Evolutionary conservation across 2,113 vertebrate genomes (phyloP).

Genomic region (Patagioenas fasciata): DNA sequence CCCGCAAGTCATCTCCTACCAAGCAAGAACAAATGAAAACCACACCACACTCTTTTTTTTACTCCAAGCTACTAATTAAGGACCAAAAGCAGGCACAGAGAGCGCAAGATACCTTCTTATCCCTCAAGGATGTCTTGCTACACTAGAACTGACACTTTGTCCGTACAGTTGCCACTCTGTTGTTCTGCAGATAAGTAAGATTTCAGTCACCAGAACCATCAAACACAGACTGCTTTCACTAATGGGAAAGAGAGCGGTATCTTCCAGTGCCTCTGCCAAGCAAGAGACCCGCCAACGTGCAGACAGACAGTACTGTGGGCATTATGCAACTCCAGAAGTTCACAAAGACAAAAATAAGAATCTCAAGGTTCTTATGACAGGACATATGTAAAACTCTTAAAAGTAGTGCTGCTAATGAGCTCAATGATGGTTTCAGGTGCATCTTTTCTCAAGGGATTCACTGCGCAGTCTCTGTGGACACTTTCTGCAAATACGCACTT

Average conservation of each 20-base stretch:
- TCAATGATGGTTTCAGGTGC: background rate
- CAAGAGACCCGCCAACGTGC: background rate
- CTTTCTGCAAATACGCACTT: background rate
- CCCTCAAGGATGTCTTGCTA: background rate
- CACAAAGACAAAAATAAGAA: background rate
- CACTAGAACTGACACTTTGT: background rate
- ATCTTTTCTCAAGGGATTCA: background rate
- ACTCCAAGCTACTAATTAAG: background rate
- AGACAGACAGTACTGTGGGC: background rate
- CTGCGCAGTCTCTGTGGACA: background rate
- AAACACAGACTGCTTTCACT: conserved; percentile 18
- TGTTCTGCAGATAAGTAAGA: background rate
- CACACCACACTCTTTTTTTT: background rate
- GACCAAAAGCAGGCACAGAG: background rate
- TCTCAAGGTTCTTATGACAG: background rate
- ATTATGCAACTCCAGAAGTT: background rate
- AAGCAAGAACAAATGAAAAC: background rate
- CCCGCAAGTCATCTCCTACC: background rate
- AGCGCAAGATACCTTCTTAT: background rate
- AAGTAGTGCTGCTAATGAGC: background rate
- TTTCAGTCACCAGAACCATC: background rate
- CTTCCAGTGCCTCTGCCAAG: background rate
- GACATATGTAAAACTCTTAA: background rate
- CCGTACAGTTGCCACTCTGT: background rate
- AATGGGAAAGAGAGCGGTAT: background rate